Base-by-base conservation (phyloP, 1,140 invertebrate genomes). In the Habropoda laboriosa region DNA sequence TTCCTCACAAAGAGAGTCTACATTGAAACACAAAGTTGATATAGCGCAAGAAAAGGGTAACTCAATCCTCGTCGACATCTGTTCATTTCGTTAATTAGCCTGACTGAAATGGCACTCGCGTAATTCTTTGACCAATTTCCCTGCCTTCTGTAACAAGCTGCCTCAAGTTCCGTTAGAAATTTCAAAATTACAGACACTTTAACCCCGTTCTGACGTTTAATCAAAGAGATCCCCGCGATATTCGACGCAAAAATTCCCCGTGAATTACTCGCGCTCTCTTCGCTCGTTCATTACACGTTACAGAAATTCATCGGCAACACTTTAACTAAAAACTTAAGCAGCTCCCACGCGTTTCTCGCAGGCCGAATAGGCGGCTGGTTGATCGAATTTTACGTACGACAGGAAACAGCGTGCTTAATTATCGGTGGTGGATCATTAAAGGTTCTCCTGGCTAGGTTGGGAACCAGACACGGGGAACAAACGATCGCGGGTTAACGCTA, bases 401-500 rank as follows among this genome's bases (percentile, higher is more conserved):
- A 40, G 24, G 30, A 7, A 13, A 3, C 12, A 7, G 35, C 38
- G 47, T 57, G 27, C 70, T 85, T 82, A 75, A 85, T 85, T 82
- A 71, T 70, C 30, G 45, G 27, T 12, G 45, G 30, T 16, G 55
- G 74, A 75, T 86, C 83, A 76, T 86, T 86, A 85, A 86, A 86
- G 60, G 72, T 38, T n/a, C 6, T 32, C 2, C n/a, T 18, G 13
- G 13, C 21, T 61, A n/a, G 55, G 57, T 60, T 77, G 12, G 27
- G 10, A 18, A 24, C 47, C 12, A 8, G 51, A 5, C 24, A 35
- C 42, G 24, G n/a, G n/a, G 35, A 30, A 63, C 61, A 85, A 85
- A 81, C 47, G 67, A 84, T 45, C 64, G 5, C 8, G 71, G n/a
- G 58, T 58, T 35, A 73, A 60, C 35, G 47, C 51, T 61, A 45